A percentile compares a stretch with the other conserved stretches of the same genome.
Evolutionary conservation across 2,888 invertebrate genomes (phyloP).

Genomic region (Xylota segnis): DNA sequence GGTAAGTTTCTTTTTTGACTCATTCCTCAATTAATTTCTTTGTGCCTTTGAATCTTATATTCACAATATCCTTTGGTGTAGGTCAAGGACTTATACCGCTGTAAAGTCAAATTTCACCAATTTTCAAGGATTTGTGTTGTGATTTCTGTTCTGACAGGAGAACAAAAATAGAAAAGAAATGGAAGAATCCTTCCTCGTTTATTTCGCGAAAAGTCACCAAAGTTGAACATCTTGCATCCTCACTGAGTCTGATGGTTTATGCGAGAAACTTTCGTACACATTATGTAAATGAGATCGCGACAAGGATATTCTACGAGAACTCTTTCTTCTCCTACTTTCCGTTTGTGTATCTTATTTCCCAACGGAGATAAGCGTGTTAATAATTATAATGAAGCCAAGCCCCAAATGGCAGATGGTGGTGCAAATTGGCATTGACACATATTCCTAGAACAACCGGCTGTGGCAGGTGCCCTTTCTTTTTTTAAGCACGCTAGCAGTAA

Average conservation of each 20-base stretch:
- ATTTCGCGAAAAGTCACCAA: not conserved
- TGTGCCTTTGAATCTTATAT: slow-evolving; percentile 43
- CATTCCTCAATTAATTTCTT: not conserved
- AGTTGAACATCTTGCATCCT: not conserved
- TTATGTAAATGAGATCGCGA: slow-evolving; percentile 25
- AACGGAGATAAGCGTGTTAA: slow-evolving; percentile 13
- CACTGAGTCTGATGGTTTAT: slow-evolving; percentile 3
- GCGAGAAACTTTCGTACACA: slow-evolving; percentile 19
- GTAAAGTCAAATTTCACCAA: slow-evolving; percentile 20
- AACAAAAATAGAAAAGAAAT: not conserved
- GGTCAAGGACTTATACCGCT: slow-evolving; percentile 56
- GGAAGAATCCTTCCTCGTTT: not conserved
- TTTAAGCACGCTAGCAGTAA: slow-evolving; percentile 1
- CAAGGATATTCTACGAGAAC: slow-evolving; percentile 25
- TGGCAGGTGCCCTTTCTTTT: not conserved
- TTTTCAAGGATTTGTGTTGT: slow-evolving; percentile 27
- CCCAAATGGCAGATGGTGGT: slow-evolving; percentile 32
- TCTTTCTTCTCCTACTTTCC: slow-evolving; percentile 1
- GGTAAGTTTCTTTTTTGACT: not conserved
- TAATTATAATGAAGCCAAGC: slow-evolving; percentile 40
- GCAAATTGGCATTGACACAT: slow-evolving; percentile 61
- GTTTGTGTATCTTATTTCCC: slow-evolving; percentile 14
- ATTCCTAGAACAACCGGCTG: slow-evolving; percentile 11
- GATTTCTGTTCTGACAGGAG: not conserved
- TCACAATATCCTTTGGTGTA: slow-evolving; percentile 27